Conservation (phyloP, 2,113 vertebrate genomes). For the Crotalus horridus region DNA sequence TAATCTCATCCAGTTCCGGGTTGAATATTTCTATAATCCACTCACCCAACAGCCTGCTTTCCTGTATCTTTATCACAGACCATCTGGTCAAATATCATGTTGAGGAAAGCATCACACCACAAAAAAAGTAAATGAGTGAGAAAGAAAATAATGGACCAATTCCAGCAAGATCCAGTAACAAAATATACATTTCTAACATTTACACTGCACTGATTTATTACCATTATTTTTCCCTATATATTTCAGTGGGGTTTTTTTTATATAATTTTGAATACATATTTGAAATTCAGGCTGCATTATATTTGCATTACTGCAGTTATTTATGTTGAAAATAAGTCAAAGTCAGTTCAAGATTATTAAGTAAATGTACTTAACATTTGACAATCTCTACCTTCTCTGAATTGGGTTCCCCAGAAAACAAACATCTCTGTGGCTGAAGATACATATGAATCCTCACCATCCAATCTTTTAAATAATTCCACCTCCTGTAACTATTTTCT, state of each 20-base stretch:
- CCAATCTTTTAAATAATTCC: background rate
- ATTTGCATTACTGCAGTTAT: background rate
- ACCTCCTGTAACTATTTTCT: background rate
- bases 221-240: background rate
- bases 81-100: background rate
- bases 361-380: background rate
- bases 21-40: slow-evolving; percentile 3
- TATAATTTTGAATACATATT: background rate
- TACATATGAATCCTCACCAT: background rate
- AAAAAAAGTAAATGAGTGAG: background rate
- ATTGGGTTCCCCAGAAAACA: background rate
- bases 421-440: no score
- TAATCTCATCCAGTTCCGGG: slow-evolving; percentile 5
- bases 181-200: background rate
- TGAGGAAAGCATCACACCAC: background rate
- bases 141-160: background rate
- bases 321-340: background rate
- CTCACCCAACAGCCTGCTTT: background rate
- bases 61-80: background rate
- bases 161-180: background rate
- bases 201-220: background rate
- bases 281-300: background rate
- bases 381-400: background rate
- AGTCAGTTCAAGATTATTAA: background rate
- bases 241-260: background rate